These are phyloP conservation scores for Monomorium pharaonis DNA, from an alignment of 1,140 invertebrate species.

Conservation along the genomic window DNA sequence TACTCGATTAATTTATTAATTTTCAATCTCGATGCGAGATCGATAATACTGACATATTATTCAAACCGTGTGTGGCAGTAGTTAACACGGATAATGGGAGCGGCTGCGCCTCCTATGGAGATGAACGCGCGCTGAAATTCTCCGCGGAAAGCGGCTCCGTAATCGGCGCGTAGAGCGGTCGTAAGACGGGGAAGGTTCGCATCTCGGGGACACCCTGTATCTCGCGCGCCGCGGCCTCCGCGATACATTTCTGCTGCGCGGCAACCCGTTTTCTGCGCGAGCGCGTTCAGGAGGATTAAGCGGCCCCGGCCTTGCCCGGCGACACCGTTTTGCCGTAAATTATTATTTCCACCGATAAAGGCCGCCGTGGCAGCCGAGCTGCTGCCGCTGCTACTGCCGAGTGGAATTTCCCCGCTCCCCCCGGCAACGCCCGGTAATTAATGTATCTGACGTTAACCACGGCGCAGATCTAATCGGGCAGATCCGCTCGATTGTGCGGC, in stretches of 20 bases:
- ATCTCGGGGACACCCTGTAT: constrained; percentile 25
- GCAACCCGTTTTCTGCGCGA: constrained; percentile 57
- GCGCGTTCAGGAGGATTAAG: constrained; percentile 65
- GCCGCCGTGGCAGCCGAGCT: constrained; percentile 45
- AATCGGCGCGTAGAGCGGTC: neutral
- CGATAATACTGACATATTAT: neutral
- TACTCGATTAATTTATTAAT: neutral
- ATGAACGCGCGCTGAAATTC: neutral
- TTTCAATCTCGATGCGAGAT: neutral
- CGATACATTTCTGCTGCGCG: constrained; percentile 42
- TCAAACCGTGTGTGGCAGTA: neutral
- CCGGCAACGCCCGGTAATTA: constrained; percentile 58
- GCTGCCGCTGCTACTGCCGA: constrained; percentile 26
- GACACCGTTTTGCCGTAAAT: constrained; percentile 70
- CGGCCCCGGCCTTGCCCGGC: constrained; percentile 53
- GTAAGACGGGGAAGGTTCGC: neutral
- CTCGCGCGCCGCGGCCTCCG: constrained; percentile 14
- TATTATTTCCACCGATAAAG: constrained; percentile 78
- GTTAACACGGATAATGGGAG: neutral
- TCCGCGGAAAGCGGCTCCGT: neutral
- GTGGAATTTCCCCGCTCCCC: constrained; percentile 43
- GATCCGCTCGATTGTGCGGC: constrained; percentile 57
- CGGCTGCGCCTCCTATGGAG: too few relatives aligned
- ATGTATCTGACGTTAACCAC: constrained; percentile 65
- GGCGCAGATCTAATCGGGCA: constrained; percentile 60